Base-by-base conservation (phyloP, 1,140 invertebrate genomes). In the Limonius californicus region DNA sequence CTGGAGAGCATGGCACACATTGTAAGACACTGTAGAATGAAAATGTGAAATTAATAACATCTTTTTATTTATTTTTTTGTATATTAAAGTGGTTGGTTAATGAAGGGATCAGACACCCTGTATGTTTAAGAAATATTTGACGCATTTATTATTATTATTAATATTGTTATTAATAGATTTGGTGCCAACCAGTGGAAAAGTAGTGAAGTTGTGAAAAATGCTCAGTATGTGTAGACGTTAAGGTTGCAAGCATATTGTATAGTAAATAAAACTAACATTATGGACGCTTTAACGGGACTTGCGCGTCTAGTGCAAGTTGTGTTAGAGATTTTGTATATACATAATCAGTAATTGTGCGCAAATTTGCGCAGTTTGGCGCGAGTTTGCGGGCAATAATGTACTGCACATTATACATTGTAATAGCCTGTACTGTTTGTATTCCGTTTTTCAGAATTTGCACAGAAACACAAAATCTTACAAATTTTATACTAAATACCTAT, bases 201-300 rank as follows among this genome's bases (percentile, higher is more conserved):
- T 23, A 32, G 53, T 55, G 21, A 55, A 32, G 30, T 4, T 59
- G 57, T 65, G 50, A 67, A 43, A 65, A 69, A 73, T 72, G 72
- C 72, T 73, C 72, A 73, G 67, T 62, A 68, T 65, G 15, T 70
- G 64, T 72, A 72, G 69, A 68, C 70, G 9, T 23, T 54, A 6
- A 70, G 57, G 66, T 68, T 65, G 63, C 62, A 66, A 65, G 55
- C 42, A 54, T 55, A 32, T 69, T 70, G 64, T 68, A 39, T 70
- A 69, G 62, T 65, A 62, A 50, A 60, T 23, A 21, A 27, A 19
- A 61, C 4, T 15, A 55, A 61, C 32, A 11, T 35, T 20, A 16
- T 50, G 16, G 16, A 19, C 12, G 14, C 16, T 21, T 7, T 19
- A 16, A 55, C 20, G n/a, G 6, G n/a, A 23, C 16, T 55, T 55